These are phyloP conservation scores for Ardeotis arabs DNA, from an alignment of 2,113 vertebrate species.

Conservation along the genomic window DNA sequence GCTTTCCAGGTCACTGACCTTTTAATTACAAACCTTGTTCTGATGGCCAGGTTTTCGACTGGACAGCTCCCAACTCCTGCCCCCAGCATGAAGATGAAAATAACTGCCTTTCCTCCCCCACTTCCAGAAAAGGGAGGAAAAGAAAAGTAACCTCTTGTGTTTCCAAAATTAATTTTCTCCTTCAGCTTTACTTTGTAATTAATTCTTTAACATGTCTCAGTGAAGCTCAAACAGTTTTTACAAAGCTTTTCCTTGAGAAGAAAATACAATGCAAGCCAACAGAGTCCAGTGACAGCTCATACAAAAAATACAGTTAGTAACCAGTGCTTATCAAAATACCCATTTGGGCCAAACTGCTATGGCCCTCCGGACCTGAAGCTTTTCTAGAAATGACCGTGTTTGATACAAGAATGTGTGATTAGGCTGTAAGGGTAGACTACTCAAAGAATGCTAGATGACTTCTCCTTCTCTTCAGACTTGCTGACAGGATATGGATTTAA, in stretches of 20 bases:
- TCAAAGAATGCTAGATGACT: not conserved
- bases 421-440: fast-evolving
- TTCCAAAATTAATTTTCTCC: constrained; percentile 84
- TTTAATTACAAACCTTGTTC: constrained; percentile 90
- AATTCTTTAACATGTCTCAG: constrained; percentile 77
- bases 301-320: not conserved
- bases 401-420: not conserved
- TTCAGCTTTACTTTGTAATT: constrained; percentile 80
- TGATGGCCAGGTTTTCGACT: constrained; percentile 87
- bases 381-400: not conserved
- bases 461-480: not conserved
- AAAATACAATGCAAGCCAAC: constrained; percentile 33
- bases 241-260: constrained; percentile 35
- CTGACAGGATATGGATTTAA: not conserved
- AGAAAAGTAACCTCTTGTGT: constrained; percentile 78
- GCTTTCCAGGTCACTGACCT: constrained; percentile 88
- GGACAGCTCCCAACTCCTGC: constrained; percentile 79
- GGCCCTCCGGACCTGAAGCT: not conserved
- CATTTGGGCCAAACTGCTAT: not conserved
- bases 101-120: constrained; percentile 74
- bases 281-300: not conserved
- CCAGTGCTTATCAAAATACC: not conserved
- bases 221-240: constrained; percentile 60
- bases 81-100: constrained; percentile 76
- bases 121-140: constrained; percentile 68